Base-by-base conservation (phyloP, 2,113 vertebrate genomes). In the Tachycineta bicolor region DNA sequence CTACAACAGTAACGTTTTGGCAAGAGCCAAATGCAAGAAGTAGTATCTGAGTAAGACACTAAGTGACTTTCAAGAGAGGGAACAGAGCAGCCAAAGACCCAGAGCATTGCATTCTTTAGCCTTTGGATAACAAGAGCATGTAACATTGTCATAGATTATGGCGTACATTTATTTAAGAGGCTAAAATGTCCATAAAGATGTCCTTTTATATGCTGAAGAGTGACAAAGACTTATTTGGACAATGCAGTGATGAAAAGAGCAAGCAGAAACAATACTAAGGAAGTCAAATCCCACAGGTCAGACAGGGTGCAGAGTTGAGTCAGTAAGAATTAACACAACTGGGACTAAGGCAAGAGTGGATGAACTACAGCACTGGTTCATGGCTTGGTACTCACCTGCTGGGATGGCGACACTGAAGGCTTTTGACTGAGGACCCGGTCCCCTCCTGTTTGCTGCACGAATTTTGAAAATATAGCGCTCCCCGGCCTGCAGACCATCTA, bases 401-500 rank as follows among this genome's bases (percentile, higher is more conserved):
- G 99, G 99, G 97, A 99, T 98, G 91, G 92, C 97, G 2, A 99
- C 98, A 90, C 98, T 98, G 97, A 99, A 98, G 96, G 98, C 98
- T 97, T 99, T 99, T 95, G 99, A 99, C 94, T 99, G 99, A 89
- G 99, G 99, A 89, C 99, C 99, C 52, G 98, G 98, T 85, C 99
- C 99, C 91, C 98, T 98, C 87, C 99, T 98, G 98, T 99, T 99
- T 83, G 98, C 98, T 39, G 99, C 99, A 90, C 98, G 98, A 41
- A 99, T 99, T 98, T 99, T 99, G 97, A 99, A 99, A 97, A 99
- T 98, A 96, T 99, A 99, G 70, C 99, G 98, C 50, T 99, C 99
- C 43, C 99, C 99, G 5, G 99, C 99, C 92, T 98, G 98, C 75
- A 99, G 98, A 74, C 98, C 99, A 13, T 99, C 99, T 94, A 99